Conservation (phyloP, 2,113 vertebrate genomes). For the Cricetomys ansorgei region DNA sequence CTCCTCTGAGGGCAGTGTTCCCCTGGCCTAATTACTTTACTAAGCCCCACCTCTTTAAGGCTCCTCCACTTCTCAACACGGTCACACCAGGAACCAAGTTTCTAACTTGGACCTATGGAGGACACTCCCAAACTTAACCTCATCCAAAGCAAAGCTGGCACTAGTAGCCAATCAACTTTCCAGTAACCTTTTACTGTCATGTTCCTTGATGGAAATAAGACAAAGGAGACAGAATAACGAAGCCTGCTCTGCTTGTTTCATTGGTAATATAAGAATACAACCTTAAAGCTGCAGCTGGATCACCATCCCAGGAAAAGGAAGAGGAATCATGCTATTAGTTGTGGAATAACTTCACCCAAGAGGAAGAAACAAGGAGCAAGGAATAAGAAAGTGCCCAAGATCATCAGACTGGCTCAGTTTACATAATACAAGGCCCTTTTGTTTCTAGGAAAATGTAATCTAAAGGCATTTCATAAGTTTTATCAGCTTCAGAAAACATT, state of each 20-base stretch:
- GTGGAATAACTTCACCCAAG: not conserved
- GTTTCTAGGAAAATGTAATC: not conserved
- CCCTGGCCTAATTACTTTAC: not conserved
- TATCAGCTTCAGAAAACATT: slow-evolving; percentile 22
- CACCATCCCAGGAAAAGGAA: not conserved
- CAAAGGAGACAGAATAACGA: not conserved
- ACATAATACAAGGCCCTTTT: not conserved
- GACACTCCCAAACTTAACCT: not conserved
- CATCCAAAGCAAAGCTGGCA: not conserved
- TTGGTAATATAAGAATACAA: not conserved
- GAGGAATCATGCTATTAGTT: not conserved
- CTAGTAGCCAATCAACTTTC: not conserved
- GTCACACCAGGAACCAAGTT: not conserved
- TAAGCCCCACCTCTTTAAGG: not conserved
- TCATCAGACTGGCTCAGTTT: not conserved
- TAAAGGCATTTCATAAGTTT: not conserved
- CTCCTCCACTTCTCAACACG: not conserved
- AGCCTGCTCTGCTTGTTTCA: not conserved
- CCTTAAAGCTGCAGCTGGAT: not conserved
- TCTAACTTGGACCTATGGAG: not conserved
- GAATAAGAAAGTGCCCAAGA: not conserved
- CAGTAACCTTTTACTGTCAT: not conserved
- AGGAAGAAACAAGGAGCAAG: not conserved
- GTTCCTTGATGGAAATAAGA: not conserved
- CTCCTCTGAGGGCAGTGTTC: not conserved